Conservation (phyloP, 2,888 invertebrate genomes). For the Trilocha varians region DNA sequence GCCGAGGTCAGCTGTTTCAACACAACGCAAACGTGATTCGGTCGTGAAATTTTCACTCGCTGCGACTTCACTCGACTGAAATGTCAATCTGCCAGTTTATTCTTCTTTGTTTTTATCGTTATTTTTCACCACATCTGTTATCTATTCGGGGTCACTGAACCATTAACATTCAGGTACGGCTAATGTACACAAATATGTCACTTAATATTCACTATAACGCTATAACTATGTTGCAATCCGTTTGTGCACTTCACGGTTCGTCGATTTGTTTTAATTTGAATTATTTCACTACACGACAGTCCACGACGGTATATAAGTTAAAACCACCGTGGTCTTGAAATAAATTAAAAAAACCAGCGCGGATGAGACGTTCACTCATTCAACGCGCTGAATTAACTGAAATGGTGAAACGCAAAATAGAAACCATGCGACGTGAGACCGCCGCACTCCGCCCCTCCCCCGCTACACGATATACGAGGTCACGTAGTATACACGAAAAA, state of each 20-base stretch:
- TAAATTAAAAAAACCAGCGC: slow-evolving; percentile 56
- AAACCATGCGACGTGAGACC: slow-evolving; percentile 65
- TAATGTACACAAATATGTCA: slow-evolving; percentile 25
- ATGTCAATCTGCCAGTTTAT: slow-evolving; percentile 44
- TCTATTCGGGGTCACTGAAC: slow-evolving; percentile 26
- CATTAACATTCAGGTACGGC: slow-evolving; percentile 42
- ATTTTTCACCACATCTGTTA: slow-evolving; percentile 30
- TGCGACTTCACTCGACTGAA: slow-evolving; percentile 45
- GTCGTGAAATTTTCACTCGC: slow-evolving; percentile 33
- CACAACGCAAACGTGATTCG: slow-evolving; percentile 26
- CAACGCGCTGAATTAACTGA: slow-evolving; percentile 64
- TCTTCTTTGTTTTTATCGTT: slow-evolving; percentile 28
- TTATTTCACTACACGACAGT: background rate
- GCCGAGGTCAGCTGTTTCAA: slow-evolving; percentile 21
- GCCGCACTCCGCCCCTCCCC: slow-evolving; percentile 53
- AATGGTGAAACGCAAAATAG: slow-evolving; percentile 70
- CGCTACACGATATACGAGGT: slow-evolving; percentile 59
- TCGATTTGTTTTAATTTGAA: slow-evolving; percentile 22
- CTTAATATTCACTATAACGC: slow-evolving; percentile 17
- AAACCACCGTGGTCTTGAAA: slow-evolving; percentile 19
- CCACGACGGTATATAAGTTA: slow-evolving; percentile 15
- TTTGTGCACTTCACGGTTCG: slow-evolving; percentile 36
- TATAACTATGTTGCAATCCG: slow-evolving; percentile 42
- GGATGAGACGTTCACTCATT: slow-evolving; percentile 41
- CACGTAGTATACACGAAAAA: slow-evolving; percentile 50